A percentile compares a stretch with the other conserved stretches of the same genome.
Evolutionary conservation across 2,113 vertebrate species (phyloP).

Genomic region (Tretioscincus oriximinensis): DNA sequence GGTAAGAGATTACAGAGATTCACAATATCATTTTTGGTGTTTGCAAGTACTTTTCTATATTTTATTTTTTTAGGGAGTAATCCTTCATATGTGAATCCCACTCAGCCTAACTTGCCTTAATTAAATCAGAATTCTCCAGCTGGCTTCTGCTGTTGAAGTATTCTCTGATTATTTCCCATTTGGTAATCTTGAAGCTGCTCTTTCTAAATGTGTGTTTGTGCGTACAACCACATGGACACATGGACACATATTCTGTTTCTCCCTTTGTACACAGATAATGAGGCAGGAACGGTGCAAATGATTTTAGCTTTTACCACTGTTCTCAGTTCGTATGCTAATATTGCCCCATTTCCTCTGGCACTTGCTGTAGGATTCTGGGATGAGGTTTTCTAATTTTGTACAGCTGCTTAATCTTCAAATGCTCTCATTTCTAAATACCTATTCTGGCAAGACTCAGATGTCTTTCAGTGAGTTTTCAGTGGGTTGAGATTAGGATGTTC

Average conservation of each 20-base stretch:
- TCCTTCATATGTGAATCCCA: constrained; percentile 59
- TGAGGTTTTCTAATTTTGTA: constrained; percentile 42
- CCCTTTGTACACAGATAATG: constrained; percentile 28
- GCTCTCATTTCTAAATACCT: constrained; percentile 35
- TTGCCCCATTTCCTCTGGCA: constrained; percentile 51
- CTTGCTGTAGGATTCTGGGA: constrained; percentile 42
- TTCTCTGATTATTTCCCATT: constrained; percentile 49
- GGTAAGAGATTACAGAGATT: constrained; percentile 7
- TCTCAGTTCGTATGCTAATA: constrained; percentile 53
- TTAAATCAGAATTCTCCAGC: constrained; percentile 63
- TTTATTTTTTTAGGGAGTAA: constrained; percentile 50
- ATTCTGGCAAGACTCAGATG: constrained; percentile 29
- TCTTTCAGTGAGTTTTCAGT: constrained; percentile 33
- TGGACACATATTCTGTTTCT: too few relatives aligned
- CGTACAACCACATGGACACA: too few relatives aligned
- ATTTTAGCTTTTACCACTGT: constrained; percentile 19
- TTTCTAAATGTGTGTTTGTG: neutral
- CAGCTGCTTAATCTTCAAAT: constrained; percentile 52
- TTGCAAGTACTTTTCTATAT: constrained; percentile 53
- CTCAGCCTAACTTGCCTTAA: constrained; percentile 51
- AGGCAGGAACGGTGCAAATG: constrained; percentile 9
- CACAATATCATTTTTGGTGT: constrained; percentile 39
- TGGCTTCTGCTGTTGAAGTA: constrained; percentile 11
- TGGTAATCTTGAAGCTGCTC: neutral
- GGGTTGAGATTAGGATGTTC: constrained; percentile 6